Conservation (phyloP, 2,797 vertebrate genomes). For the Basileuterus tristriatus region DNA sequence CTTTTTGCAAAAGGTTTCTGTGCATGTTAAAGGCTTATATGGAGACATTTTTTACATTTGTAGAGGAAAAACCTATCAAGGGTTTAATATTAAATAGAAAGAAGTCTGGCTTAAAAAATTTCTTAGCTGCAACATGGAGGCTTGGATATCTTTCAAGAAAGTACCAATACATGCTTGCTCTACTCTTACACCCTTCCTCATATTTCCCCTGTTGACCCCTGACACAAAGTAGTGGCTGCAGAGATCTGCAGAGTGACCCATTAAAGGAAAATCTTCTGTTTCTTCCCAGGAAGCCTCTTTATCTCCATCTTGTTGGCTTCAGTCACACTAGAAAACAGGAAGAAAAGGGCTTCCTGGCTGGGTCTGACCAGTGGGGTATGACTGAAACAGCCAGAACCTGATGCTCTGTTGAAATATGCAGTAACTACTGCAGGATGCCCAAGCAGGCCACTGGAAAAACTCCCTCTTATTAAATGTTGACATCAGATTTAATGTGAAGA, state of each 20-base stretch:
- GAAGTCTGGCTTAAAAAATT: background rate
- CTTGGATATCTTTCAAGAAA: background rate
- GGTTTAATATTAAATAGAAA: background rate
- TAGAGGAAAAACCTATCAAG: background rate
- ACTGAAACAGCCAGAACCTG: slow-evolving; percentile 16
- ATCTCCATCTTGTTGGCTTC: slow-evolving; percentile 46
- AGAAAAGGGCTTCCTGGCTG: slow-evolving; percentile 2
- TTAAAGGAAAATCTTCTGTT: slow-evolving; percentile 10
- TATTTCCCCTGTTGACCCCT: background rate
- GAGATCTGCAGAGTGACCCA: background rate
- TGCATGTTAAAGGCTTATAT: background rate
- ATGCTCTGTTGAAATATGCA: background rate
- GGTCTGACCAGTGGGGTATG: background rate
- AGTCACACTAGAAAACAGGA: background rate
- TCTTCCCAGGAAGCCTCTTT: slow-evolving; percentile 37
- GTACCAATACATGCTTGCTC: background rate
- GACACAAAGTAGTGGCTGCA: background rate
- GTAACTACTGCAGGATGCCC: background rate
- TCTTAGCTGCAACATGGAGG: background rate
- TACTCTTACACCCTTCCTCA: background rate
- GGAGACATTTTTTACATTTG: background rate
- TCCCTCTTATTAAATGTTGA: background rate
- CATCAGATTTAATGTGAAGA: background rate
- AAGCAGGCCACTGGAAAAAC: background rate
- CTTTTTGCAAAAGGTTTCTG: background rate